phyloP scores from a whole-genome alignment of 2,113 vertebrate species.

The Eublepharis macularius region DNA sequence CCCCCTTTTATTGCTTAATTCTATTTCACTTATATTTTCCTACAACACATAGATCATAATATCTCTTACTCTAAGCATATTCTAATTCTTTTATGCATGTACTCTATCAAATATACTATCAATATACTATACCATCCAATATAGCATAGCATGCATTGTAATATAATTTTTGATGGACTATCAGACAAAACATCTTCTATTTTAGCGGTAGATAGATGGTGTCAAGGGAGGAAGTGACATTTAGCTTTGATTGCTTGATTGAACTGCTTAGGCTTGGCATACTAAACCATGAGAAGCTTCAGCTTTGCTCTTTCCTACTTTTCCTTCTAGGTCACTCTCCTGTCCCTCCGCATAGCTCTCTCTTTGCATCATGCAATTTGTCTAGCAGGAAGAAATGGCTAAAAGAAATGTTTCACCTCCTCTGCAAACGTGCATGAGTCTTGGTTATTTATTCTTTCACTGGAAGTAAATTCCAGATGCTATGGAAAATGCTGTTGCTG shows the following conservation, averaged over 20 bases:
- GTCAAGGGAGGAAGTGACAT: slow-evolving; percentile 40
- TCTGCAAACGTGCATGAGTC: no score
- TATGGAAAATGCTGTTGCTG: not conserved
- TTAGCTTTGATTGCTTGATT: slow-evolving; percentile 47
- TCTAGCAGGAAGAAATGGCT: not conserved
- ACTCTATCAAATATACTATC: no score
- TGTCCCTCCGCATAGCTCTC: no score
- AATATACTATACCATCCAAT: no score
- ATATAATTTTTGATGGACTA: not conserved
- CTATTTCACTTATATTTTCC: no score
- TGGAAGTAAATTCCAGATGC: not conserved
- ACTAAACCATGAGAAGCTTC: slow-evolving; percentile 21
- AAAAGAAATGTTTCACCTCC: no score
- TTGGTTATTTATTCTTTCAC: no score
- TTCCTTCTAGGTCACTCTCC: fast-evolving
- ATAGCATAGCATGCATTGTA: no score
- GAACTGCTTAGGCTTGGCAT: slow-evolving; percentile 48
- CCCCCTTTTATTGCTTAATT: no score
- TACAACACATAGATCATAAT: no score
- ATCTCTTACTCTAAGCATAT: no score
- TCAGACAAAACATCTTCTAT: not conserved
- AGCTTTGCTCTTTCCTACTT: slow-evolving; percentile 6
- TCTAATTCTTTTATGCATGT: no score
- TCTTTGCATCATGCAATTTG: not conserved
- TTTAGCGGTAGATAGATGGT: slow-evolving; percentile 36